These are phyloP conservation scores for Peromyscus aztecus DNA, from an alignment of 2,797 vertebrate genomes.

Conservation along the genomic window DNA sequence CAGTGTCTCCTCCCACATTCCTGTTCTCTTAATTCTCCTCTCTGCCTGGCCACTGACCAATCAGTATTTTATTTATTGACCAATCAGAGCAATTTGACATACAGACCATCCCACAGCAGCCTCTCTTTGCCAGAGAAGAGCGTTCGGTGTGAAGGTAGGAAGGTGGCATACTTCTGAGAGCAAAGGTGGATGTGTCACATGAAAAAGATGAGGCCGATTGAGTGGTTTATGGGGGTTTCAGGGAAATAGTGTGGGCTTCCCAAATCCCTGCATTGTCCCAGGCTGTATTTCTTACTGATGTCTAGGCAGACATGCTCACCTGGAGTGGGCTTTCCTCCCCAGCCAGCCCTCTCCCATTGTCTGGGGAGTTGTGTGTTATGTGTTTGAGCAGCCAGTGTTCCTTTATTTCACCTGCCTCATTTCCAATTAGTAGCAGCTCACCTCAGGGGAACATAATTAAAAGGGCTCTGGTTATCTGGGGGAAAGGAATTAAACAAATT, in stretches of 20 bases:
- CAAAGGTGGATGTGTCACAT: not conserved
- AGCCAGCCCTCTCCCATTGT: conserved; percentile 43
- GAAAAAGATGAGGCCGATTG: not conserved
- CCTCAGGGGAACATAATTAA: conserved; percentile 88
- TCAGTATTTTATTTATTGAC: too few species aligned
- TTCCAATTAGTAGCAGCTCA: conserved; percentile 86
- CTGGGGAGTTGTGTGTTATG: conserved; percentile 76
- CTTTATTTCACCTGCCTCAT: conserved; percentile 87
- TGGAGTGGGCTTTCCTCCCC: not conserved
- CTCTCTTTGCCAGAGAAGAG: not conserved
- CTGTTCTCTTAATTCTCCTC: too few species aligned
- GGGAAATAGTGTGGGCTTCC: conserved; percentile 13
- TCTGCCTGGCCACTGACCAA: too few species aligned
- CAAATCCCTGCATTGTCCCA: conserved; percentile 58
- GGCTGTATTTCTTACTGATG: conserved; percentile 61
- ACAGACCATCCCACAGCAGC: too few species aligned
- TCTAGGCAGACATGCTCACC: conserved; percentile 39
- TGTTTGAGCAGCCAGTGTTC: conserved; percentile 81
- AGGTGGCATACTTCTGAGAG: not conserved
- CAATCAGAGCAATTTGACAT: too few species aligned
- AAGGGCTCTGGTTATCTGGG: conserved; percentile 85
- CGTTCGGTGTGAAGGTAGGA: conserved; percentile 18
- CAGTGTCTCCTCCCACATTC: too few species aligned
- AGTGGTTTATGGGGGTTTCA: not conserved
- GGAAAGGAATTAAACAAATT: conserved; percentile 87